These are phyloP conservation scores for Macaria liturata DNA, from an alignment of 2,888 invertebrate genomes.

Conservation along the genomic window DNA sequence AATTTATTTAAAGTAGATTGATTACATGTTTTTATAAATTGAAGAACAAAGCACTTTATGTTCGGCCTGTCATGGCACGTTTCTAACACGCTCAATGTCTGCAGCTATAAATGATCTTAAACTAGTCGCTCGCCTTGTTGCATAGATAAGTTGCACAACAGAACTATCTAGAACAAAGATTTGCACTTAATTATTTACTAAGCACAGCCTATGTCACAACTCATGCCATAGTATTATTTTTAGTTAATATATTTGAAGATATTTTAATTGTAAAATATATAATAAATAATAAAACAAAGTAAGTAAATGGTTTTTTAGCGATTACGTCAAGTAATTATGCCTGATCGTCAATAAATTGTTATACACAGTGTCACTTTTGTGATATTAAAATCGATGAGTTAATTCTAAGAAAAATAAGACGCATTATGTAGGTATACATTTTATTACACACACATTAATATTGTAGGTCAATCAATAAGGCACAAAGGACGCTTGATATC, in stretches of 20 bases:
- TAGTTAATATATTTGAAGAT: too few species aligned
- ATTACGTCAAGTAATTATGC: neutral
- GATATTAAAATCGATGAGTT: neutral
- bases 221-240: neutral
- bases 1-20: too few species aligned
- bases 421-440: conserved; percentile 3
- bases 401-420: conserved; percentile 1
- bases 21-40: too few species aligned
- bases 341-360: neutral
- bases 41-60: too few species aligned
- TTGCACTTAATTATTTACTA: conserved; percentile 10
- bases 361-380: neutral
- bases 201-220: neutral
- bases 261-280: too few species aligned
- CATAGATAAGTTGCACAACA: conserved; percentile 13
- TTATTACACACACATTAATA: too few species aligned
- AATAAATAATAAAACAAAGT: too few species aligned
- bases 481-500: neutral
- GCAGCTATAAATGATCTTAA: too few species aligned
- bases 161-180: conserved; percentile 4
- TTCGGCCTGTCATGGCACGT: neutral
- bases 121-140: conserved; percentile 9
- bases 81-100: too few species aligned
- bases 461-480: too few species aligned
- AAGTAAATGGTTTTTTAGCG: too few species aligned